A percentile compares a stretch with the other conserved stretches of the same genome.
phyloP scores from a whole-genome alignment of 1,140 invertebrate genomes.

The Diuraphis noxia region DNA sequence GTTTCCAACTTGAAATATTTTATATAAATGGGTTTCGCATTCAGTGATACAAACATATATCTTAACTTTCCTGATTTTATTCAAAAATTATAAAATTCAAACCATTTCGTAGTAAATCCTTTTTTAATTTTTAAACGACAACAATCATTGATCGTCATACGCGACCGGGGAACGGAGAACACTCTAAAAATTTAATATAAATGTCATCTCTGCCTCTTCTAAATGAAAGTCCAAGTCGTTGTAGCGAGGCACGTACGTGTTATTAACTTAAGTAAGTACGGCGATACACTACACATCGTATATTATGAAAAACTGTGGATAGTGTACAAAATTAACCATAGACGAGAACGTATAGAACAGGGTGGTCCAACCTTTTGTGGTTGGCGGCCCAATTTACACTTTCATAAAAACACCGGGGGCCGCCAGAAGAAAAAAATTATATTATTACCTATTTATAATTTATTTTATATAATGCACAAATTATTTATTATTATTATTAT shows the following conservation, averaged over 20 bases:
- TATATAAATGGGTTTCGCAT: background rate
- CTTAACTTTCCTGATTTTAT: background rate
- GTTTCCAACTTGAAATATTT: background rate
- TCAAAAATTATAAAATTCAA: background rate
- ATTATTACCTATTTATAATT: no score
- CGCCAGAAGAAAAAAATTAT: no score
- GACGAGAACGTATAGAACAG: background rate
- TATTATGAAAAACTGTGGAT: background rate
- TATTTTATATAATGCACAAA: no score
- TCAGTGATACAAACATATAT: background rate
- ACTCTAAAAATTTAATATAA: background rate
- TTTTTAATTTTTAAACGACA: background rate
- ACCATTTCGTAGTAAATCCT: background rate
- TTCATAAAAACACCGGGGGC: no score
- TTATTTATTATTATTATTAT: no score
- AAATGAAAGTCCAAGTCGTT: background rate
- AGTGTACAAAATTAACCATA: background rate
- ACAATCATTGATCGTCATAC: background rate
- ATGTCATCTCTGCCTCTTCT: background rate
- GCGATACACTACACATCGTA: background rate
- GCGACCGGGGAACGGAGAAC: background rate
- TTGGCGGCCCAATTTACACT: no score
- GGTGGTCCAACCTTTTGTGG: no score
- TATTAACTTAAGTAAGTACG: background rate
- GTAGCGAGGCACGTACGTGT: background rate